A percentile compares a stretch with the other conserved stretches of the same genome.
Conservation (phyloP, 2,888 invertebrate genomes). For the Platypus cylindrus region DNA sequence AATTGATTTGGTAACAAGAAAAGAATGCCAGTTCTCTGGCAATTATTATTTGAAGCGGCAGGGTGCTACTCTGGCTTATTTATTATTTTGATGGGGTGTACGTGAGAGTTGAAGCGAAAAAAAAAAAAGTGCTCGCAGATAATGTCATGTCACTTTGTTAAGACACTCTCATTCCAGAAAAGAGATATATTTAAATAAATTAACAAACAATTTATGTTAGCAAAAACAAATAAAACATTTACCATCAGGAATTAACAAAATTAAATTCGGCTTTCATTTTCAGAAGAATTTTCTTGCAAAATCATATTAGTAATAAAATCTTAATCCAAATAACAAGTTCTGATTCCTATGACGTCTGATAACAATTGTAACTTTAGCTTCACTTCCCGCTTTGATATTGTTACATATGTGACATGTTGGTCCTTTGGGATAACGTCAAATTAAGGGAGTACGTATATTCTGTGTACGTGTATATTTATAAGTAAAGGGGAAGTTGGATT, state of each 20-base stretch:
- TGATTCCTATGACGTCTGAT: constrained; percentile 11
- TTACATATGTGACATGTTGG: constrained; percentile 12
- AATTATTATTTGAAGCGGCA: constrained; percentile 27
- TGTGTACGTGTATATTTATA: too few relatives aligned
- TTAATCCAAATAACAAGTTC: constrained; percentile 12
- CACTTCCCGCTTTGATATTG: constrained; percentile 10
- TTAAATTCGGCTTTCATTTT: too few relatives aligned
- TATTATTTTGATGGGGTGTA: constrained; percentile 29
- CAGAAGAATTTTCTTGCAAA: too few relatives aligned
- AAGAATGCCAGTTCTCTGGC: constrained; percentile 24
- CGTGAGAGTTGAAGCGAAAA: constrained; percentile 16
- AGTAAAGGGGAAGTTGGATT: too few relatives aligned
- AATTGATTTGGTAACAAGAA: constrained; percentile 37
- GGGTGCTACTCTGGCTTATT: constrained; percentile 25
- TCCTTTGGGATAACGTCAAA: constrained; percentile 11
- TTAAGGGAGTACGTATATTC: constrained; percentile 7
- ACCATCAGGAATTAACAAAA: too few relatives aligned
- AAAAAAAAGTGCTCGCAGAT: neutral
- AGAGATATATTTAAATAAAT: too few relatives aligned
- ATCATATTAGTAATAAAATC: constrained; percentile 12
- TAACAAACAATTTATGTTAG: too few relatives aligned
- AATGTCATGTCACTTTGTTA: neutral
- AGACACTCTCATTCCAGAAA: too few relatives aligned
- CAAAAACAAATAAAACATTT: too few relatives aligned
- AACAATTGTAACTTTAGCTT: constrained; percentile 5